Conservation (phyloP, 2,888 invertebrate genomes). For the Stegana nigrithorax region DNA sequence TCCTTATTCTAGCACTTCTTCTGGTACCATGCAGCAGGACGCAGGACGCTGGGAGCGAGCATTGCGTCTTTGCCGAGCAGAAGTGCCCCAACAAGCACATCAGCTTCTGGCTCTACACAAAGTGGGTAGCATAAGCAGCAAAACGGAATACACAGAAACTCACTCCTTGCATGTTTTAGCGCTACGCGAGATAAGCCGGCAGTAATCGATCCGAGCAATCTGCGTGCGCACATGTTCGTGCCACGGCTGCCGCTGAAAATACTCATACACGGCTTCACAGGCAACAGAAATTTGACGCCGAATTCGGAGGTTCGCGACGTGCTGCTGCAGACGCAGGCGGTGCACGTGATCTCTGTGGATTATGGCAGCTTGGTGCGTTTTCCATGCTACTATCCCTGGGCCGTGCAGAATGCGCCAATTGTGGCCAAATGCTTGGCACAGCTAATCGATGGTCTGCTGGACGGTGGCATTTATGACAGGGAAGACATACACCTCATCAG, state of each 20-base stretch:
- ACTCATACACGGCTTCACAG: conserved; percentile 75
- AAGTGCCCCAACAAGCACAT: conserved; percentile 73
- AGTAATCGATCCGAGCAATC: conserved; percentile 64
- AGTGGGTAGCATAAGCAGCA: conserved; percentile 66
- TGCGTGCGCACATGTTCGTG: conserved; percentile 34
- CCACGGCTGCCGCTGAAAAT: conserved; percentile 71
- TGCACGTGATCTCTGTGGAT: conserved; percentile 75
- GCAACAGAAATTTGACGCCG: conserved; percentile 72
- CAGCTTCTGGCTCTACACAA: conserved; percentile 75
- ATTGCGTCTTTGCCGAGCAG: conserved; percentile 46
- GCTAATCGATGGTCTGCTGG: conserved; percentile 71
- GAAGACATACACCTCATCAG: conserved; percentile 73
- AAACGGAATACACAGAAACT: neutral
- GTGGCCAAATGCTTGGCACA: conserved; percentile 74
- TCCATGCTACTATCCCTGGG: conserved; percentile 73
- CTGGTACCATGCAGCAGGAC: too few relatives aligned
- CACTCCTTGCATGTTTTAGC: conserved; percentile 16
- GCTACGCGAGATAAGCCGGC: conserved; percentile 60
- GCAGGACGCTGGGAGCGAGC: conserved; percentile 28
- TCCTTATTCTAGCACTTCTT: too few relatives aligned
- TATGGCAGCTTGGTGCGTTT: conserved; percentile 72
- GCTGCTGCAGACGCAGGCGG: conserved; percentile 71
- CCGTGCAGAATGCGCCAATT: conserved; percentile 72
- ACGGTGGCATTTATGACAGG: conserved; percentile 65
- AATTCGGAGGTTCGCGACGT: conserved; percentile 74